Percentiles rank a stretch among this genome's conserved stretches.
Conservation (phyloP, 2,888 invertebrate species). For the Agrochola lota region DNA sequence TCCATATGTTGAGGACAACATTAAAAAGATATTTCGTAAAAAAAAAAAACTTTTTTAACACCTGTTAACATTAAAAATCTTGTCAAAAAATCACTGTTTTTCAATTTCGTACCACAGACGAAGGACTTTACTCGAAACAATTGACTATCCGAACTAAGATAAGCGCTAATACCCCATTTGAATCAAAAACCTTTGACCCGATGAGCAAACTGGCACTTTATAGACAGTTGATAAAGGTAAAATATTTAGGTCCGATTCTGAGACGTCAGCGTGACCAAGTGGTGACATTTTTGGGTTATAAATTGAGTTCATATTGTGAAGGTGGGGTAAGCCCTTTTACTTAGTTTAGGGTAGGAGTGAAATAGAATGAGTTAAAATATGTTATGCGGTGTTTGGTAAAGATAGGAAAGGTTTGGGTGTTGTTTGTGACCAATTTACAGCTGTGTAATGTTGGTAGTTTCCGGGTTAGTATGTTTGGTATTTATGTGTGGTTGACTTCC, state of each 20-base stretch:
- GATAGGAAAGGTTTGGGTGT: background rate
- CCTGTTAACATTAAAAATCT: background rate
- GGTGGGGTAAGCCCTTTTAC: slow-evolving; percentile 17
- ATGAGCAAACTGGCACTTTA: slow-evolving; percentile 13
- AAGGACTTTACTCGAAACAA: slow-evolving; percentile 3
- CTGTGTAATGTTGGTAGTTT: background rate
- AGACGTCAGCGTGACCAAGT: slow-evolving; percentile 17
- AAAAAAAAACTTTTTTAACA: no score
- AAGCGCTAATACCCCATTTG: slow-evolving; percentile 33
- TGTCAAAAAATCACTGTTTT: background rate
- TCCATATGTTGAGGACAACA: no score
- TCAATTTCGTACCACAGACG: slow-evolving; percentile 1
- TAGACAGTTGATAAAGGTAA: slow-evolving; percentile 41
- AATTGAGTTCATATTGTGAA: slow-evolving; percentile 20
- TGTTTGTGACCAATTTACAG: background rate
- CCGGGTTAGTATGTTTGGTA: background rate
- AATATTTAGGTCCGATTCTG: slow-evolving; percentile 30
- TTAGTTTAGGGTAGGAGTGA: background rate
- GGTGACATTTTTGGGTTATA: slow-evolving; percentile 27
- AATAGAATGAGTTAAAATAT: slow-evolving; percentile 14
- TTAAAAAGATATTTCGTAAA: no score
- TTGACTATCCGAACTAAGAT: slow-evolving; percentile 15
- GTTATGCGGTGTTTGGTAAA: slow-evolving; percentile 6
- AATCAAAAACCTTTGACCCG: slow-evolving; percentile 23
- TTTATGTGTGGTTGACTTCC: background rate